These are phyloP conservation scores for Hymenochirus boettgeri DNA, from an alignment of 2,113 vertebrate species.

Conservation along the genomic window DNA sequence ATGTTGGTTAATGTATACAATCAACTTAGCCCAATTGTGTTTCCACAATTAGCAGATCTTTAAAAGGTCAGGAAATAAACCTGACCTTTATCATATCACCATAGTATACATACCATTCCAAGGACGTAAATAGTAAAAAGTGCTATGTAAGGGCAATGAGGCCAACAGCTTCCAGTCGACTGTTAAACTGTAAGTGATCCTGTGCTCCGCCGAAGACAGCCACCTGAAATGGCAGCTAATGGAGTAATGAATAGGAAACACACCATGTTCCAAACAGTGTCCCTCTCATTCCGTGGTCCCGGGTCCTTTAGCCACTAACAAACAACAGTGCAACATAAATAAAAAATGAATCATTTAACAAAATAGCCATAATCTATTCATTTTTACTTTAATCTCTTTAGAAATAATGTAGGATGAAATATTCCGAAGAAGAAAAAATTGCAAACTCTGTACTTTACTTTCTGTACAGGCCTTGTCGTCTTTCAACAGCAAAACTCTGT, in stretches of 20 bases:
- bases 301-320: conserved; percentile 88
- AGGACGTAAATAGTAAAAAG: conserved; percentile 96
- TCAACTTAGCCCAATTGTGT: too few relatives aligned
- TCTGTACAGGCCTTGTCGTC: conserved; percentile 80
- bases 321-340: background rate
- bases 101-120: conserved; percentile 85
- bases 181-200: conserved; percentile 88
- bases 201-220: conserved; percentile 89
- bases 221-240: conserved; percentile 89
- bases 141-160: conserved; percentile 94
- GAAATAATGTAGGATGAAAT: too few relatives aligned
- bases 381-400: too few relatives aligned
- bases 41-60: too few relatives aligned
- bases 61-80: too few relatives aligned
- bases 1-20: too few relatives aligned
- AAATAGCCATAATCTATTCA: background rate
- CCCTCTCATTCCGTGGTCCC: conserved; percentile 84
- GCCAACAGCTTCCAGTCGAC: conserved; percentile 87
- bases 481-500: conserved; percentile 89
- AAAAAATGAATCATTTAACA: background rate
- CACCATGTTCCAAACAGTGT: conserved; percentile 94
- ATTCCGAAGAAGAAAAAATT: background rate
- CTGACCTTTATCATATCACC: too few relatives aligned
- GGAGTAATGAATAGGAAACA: conserved; percentile 95
- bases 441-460: conserved; percentile 63